Evolutionary conservation across 2,888 invertebrate genomes (phyloP).

Genomic region (Drosophila sordidula): DNA sequence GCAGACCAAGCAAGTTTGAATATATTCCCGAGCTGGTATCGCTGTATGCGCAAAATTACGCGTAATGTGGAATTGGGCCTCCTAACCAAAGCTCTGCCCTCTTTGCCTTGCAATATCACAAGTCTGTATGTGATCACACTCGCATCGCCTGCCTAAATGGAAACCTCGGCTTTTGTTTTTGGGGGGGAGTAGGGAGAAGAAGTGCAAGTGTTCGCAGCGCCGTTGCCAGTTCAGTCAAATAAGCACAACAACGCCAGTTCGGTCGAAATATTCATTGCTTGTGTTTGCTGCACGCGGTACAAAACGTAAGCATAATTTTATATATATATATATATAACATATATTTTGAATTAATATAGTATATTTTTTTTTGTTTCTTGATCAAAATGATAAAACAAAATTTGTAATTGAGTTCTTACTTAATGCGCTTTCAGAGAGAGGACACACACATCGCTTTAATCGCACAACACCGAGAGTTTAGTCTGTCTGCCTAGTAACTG

Average conservation of each 20-base stretch:
- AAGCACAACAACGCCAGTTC: conserved; percentile 41
- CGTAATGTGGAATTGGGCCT: conserved; percentile 25
- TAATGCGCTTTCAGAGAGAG: conserved; percentile 81
- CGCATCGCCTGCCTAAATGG: conserved; percentile 58
- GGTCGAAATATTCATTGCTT: conserved; percentile 64
- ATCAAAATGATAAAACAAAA: conserved; percentile 62
- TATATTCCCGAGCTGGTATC: conserved; percentile 51
- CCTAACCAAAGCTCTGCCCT: conserved; percentile 43
- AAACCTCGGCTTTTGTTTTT: conserved; percentile 16
- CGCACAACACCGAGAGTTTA: conserved; percentile 72
- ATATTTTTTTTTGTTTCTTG: conserved; percentile 42
- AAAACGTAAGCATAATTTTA: conserved; percentile 75
- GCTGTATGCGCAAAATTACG: conserved; percentile 9
- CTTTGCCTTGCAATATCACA: conserved; percentile 23
- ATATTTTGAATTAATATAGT: conserved; percentile 13
- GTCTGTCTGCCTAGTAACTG: conserved; percentile 74
- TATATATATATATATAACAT: conserved; percentile 50
- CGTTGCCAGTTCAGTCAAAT: conserved; percentile 45
- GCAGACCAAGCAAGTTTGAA: conserved; percentile 67
- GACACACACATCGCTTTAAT: conserved; percentile 79
- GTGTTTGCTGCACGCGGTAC: conserved; percentile 64
- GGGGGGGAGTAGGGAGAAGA: conserved; percentile 25
- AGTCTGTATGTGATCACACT: conserved; percentile 26
- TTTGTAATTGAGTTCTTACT: conserved; percentile 78
- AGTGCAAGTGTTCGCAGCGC: conserved; percentile 45